Evolutionary conservation across 30 jellyfish, hydroid and myxozoan genomes (phyloP).

Genomic region (Turritopsis rubra): DNA sequence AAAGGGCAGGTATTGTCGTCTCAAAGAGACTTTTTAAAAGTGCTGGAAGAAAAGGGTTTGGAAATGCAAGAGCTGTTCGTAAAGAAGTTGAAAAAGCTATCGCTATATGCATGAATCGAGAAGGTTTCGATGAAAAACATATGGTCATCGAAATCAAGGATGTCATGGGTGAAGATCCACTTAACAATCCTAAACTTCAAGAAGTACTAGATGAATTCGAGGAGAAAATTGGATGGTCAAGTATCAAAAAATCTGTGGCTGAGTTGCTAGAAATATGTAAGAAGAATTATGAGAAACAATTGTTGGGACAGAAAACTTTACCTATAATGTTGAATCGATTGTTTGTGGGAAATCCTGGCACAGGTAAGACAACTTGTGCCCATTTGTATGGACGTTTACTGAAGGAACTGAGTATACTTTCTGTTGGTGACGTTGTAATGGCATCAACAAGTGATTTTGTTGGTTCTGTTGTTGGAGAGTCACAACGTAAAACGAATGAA

Average conservation of each 20-base stretch:
- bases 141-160: not conserved
- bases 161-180: slow-evolving; percentile 26
- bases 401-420: slow-evolving; percentile 18
- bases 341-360: slow-evolving; percentile 33
- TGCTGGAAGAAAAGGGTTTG: slow-evolving; percentile 22
- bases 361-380: slow-evolving; percentile 30
- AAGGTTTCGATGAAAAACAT: slow-evolving; percentile 1
- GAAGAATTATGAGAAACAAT: not conserved
- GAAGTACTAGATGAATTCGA: slow-evolving; percentile 1
- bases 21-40: slow-evolving; percentile 11
- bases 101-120: slow-evolving; percentile 8
- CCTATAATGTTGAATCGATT: slow-evolving; percentile 23
- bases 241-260: not conserved
- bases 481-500: slow-evolving; percentile 21
- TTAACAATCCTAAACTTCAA: slow-evolving; percentile 16
- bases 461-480: slow-evolving; percentile 27
- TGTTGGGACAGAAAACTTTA: slow-evolving; percentile 25
- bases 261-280: slow-evolving; percentile 17
- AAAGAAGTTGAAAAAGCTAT: slow-evolving; percentile 30
- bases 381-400: slow-evolving; percentile 24
- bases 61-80: slow-evolving; percentile 33
- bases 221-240: slow-evolving; percentile 18
- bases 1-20: slow-evolving; percentile 5
- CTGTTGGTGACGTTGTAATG: slow-evolving; percentile 26
- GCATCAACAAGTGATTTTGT: slow-evolving; percentile 29